Percentiles rank a stretch among this genome's conserved stretches.
phyloP scores from a whole-genome alignment of 2,113 vertebrate genomes.

The Phrynosoma platyrhinos region DNA sequence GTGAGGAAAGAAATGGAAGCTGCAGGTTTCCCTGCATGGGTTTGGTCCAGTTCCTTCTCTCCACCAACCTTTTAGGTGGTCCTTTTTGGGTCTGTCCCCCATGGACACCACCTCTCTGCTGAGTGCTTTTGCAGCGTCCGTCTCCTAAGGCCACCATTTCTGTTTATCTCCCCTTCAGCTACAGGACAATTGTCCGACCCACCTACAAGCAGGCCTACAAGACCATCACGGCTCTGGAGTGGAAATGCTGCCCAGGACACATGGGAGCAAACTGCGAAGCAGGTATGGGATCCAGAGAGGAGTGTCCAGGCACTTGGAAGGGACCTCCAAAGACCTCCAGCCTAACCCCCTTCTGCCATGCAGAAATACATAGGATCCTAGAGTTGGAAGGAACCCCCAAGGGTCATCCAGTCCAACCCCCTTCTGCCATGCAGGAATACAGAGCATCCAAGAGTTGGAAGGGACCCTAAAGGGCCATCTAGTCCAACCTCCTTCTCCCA shows the following conservation, averaged over 20 bases:
- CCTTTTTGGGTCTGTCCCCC: too few relatives aligned
- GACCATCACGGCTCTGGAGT: conserved; percentile 89
- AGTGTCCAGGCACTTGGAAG: neutral
- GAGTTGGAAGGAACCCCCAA: too few relatives aligned
- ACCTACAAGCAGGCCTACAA: conserved; percentile 91
- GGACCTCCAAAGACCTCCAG: too few relatives aligned
- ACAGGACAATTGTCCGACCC: conserved; percentile 87
- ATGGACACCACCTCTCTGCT: too few relatives aligned
- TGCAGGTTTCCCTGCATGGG: neutral
- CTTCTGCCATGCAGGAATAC: too few relatives aligned
- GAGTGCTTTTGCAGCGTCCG: neutral
- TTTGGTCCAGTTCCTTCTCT: too few relatives aligned
- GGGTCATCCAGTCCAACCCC: too few relatives aligned
- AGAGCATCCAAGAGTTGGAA: too few relatives aligned
- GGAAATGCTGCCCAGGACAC: conserved; percentile 94
- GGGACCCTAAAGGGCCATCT: too few relatives aligned
- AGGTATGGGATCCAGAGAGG: conserved; percentile 77
- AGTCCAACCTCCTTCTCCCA: too few relatives aligned
- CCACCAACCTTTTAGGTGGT: neutral
- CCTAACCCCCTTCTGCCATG: too few relatives aligned
- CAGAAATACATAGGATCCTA: too few relatives aligned
- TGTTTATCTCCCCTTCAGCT: conserved; percentile 79
- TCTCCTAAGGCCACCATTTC: neutral
- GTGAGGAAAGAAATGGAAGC: conserved; percentile 67
- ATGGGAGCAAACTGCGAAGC: conserved; percentile 85